Evolutionary conservation across 2,888 invertebrate species (phyloP).

Genomic region (Hesperia comma): DNA sequence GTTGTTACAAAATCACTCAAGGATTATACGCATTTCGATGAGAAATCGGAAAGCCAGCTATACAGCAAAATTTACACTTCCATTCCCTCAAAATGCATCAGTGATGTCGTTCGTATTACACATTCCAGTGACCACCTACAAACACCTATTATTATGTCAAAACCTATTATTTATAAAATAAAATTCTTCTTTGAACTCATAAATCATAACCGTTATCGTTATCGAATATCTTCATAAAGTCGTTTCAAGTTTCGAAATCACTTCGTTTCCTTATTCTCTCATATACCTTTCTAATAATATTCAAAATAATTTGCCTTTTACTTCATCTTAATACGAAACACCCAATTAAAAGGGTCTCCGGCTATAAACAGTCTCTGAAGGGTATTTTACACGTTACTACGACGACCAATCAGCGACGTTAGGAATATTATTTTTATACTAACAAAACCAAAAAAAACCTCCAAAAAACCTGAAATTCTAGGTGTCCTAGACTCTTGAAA

Average conservation of each 20-base stretch:
- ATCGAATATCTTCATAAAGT: not conserved
- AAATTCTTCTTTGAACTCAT: not conserved
- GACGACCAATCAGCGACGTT: not conserved
- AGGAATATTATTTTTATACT: not conserved
- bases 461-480: too few relatives aligned
- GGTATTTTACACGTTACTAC: not conserved
- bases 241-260: not conserved
- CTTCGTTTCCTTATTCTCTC: not conserved
- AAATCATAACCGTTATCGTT: not conserved
- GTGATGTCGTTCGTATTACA: too few relatives aligned
- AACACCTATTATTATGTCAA: too few relatives aligned
- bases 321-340: conserved; percentile 14
- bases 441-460: too few relatives aligned
- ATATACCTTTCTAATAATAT: conserved; percentile 1
- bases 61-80: too few relatives aligned
- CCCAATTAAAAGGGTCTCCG: conserved; percentile 9
- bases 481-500: too few relatives aligned
- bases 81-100: too few relatives aligned
- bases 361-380: not conserved
- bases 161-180: too few relatives aligned
- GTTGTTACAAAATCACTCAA: too few relatives aligned
- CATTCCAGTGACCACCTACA: too few relatives aligned
- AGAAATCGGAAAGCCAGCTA: too few relatives aligned
- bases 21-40: too few relatives aligned
- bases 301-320: conserved; percentile 5